A percentile compares a stretch with the other conserved stretches of the same genome.
Evolutionary conservation across 1,140 invertebrate genomes (phyloP).

Genomic region (Ceratina calcarata): DNA sequence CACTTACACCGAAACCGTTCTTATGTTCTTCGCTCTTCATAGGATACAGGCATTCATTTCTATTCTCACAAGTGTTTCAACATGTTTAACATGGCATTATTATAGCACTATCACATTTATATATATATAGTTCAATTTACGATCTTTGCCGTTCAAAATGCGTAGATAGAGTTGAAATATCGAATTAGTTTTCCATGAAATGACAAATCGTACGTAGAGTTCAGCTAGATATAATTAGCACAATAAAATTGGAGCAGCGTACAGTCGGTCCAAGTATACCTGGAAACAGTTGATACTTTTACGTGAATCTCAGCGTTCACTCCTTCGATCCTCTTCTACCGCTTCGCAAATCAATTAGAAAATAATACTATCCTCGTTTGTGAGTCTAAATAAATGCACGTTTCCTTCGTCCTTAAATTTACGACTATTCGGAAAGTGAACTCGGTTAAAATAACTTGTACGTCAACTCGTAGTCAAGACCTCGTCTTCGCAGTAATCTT

Average conservation of each 20-base stretch:
- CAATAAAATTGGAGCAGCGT: slow-evolving; percentile 69
- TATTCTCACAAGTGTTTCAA: no score
- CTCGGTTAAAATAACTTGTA: not conserved
- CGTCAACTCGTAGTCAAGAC: not conserved
- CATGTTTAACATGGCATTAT: no score
- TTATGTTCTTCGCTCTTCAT: not conserved
- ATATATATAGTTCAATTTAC: not conserved
- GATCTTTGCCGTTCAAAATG: not conserved
- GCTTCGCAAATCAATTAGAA: not conserved
- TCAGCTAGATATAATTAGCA: slow-evolving; percentile 69
- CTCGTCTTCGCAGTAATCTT: slow-evolving; percentile 14
- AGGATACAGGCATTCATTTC: no score
- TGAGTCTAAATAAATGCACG: slow-evolving; percentile 39
- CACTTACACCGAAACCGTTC: no score
- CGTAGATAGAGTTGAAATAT: not conserved
- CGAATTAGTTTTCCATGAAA: slow-evolving; percentile 15
- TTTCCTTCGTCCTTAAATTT: not conserved
- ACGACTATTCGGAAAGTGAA: not conserved
- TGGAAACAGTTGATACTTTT: slow-evolving; percentile 55
- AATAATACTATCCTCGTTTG: slow-evolving; percentile 10
- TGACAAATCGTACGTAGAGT: slow-evolving; percentile 47
- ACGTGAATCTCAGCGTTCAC: not conserved
- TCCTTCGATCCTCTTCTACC: not conserved
- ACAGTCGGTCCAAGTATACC: slow-evolving; percentile 60
- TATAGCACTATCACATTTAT: not conserved